Base-by-base conservation (phyloP, 2,888 invertebrate genomes). In the Oscheius sp. region DNA sequence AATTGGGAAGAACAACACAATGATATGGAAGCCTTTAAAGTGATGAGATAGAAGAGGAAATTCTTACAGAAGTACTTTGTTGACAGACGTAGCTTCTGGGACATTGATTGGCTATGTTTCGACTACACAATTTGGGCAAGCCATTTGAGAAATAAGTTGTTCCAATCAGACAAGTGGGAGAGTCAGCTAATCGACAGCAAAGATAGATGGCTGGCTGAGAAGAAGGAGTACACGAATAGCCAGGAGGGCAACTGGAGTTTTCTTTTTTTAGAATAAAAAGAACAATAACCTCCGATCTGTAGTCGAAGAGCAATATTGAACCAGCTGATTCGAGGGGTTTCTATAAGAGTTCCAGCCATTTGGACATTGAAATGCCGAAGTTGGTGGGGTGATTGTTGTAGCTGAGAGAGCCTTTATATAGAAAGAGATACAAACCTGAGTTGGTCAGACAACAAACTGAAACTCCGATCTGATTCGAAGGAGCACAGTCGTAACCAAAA, bases 151-250 rank as follows among this genome's bases (percentile, higher is more conserved):
- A 50, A 33, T 70, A 55, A 2, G 81, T 71, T 3, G 71, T 65
- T 8, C 75, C 77, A 25, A 71, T 71, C 53, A 79, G 75, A 39
- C 81, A 78, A 17, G 77, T 66, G 15, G 82, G 73, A 17, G 75
- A 71, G 8, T 74, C 67, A 6, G 85, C 82, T n/a, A 84, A 53
- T 1, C 84, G 76, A 55, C 84, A 85, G 65, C 85, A 84, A 5
- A 82, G 46, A 52, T 80, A 85, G 20, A 76, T 66, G 1, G 71
- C 57, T 25, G 65, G 27, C 33, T 69, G 70, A 8, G 68, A 69
- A 0, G 76, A 69, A 6, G 81, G 79, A 23, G 79, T 76, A 68
- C 79, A 81, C 0, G 81, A 81, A 66, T 72, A 81, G 3, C 81
- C 81, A 39, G 64, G 57, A 0, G 81, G 79, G 68, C 81, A 81